Percentiles rank a stretch among this genome's conserved stretches.
Evolutionary conservation across 2,113 vertebrate genomes (phyloP).

Genomic region (Amphilophus citrinellus): DNA sequence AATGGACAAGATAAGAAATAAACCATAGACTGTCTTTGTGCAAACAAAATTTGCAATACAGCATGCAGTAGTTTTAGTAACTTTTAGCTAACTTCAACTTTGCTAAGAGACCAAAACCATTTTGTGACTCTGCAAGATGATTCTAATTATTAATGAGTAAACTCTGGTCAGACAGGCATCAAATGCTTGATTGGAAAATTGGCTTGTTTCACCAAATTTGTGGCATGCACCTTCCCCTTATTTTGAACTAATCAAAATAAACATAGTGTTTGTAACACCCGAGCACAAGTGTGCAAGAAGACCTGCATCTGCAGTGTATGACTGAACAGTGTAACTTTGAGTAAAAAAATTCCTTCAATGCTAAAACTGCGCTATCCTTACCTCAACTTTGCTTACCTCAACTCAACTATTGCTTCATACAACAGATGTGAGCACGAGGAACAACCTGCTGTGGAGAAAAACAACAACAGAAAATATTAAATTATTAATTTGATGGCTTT

Average conservation of each 20-base stretch:
- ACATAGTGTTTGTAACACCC: not conserved
- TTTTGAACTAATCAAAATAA: not conserved
- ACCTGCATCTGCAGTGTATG: not conserved
- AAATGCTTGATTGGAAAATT: not conserved
- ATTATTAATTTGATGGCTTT: not conserved
- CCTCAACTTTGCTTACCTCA: constrained; percentile 66
- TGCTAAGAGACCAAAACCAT: not conserved
- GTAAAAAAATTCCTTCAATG: not conserved
- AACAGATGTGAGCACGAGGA: constrained; percentile 53
- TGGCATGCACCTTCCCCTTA: not conserved
- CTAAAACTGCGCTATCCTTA: constrained; percentile 59
- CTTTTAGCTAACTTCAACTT: not conserved
- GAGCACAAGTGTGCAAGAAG: not conserved
- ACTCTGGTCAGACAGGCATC: not conserved
- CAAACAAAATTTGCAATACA: not conserved
- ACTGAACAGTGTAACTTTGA: not conserved
- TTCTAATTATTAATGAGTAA: not conserved
- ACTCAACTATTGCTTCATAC: constrained; percentile 84
- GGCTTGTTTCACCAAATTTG: not conserved
- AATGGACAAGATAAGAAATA: constrained; percentile 11
- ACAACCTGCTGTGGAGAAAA: not conserved
- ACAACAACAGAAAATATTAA: not conserved
- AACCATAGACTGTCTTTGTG: not conserved
- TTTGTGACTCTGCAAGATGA: not conserved
- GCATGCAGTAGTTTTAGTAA: not conserved